Percentiles rank a stretch among this genome's conserved stretches.
Evolutionary conservation across 1,140 invertebrate genomes (phyloP).

Genomic region (Parasteatoda tepidariorum): DNA sequence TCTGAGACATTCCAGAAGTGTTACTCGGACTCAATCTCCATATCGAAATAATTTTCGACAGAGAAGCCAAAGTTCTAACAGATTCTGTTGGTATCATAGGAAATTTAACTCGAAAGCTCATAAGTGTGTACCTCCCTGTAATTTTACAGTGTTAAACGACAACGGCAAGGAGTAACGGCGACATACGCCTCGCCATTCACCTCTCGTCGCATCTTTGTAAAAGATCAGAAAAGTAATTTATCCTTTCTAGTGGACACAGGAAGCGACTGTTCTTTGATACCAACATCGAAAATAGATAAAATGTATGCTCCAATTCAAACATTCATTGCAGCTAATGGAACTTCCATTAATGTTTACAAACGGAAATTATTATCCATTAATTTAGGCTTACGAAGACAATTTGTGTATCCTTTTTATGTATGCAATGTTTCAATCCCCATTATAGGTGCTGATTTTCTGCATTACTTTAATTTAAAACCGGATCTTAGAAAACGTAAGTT

Average conservation of each 20-base stretch:
- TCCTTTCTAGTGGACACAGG: slow-evolving; percentile 53
- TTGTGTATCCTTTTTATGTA: slow-evolving; percentile 21
- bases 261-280: slow-evolving; percentile 20
- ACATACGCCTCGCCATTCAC: background rate
- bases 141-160: background rate
- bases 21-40: too few species aligned
- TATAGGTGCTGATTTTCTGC: slow-evolving; percentile 55
- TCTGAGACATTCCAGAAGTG: too few species aligned
- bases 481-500: slow-evolving; percentile 3
- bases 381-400: slow-evolving; percentile 1
- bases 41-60: too few species aligned
- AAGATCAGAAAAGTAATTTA: slow-evolving; percentile 5
- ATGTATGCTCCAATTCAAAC: background rate
- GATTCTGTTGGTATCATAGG: slow-evolving; percentile 51
- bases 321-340: slow-evolving; percentile 36
- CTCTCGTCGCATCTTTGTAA: slow-evolving; percentile 47
- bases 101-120: slow-evolving; percentile 34
- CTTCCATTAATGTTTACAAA: slow-evolving; percentile 25
- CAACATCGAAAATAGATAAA: background rate
- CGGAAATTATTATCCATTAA: slow-evolving; percentile 10
- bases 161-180: background rate
- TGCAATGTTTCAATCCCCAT: slow-evolving; percentile 6
- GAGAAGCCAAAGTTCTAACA: background rate
- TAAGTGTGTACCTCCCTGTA: slow-evolving; percentile 27
- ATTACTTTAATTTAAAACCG: slow-evolving; percentile 34